Evolutionary conservation across 2,113 vertebrate genomes (phyloP).

Genomic region (Butorides virescens): DNA sequence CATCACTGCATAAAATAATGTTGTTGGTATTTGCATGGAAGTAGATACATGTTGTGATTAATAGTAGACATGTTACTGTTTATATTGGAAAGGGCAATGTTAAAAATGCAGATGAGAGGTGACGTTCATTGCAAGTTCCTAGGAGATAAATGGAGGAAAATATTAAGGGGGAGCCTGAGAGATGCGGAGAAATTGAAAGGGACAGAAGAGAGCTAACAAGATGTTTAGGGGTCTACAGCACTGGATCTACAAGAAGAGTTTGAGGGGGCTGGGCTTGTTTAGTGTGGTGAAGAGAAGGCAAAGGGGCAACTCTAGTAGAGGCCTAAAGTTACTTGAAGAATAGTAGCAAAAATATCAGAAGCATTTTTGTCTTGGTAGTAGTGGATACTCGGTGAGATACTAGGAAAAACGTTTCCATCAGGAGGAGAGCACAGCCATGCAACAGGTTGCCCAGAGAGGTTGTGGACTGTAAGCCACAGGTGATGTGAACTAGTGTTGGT

Average conservation of each 20-base stretch:
- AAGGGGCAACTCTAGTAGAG: not conserved
- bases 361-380: not conserved
- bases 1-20: not conserved
- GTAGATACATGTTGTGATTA: not conserved
- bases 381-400: fast-evolving
- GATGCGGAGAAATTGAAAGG: not conserved
- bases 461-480: not conserved
- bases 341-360: not conserved
- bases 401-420: not conserved
- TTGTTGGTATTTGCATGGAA: not conserved
- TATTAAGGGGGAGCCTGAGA: not conserved
- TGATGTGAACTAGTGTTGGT: not conserved
- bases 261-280: not conserved
- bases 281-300: not conserved
- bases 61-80: not conserved
- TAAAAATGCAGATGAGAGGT: not conserved
- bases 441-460: not conserved
- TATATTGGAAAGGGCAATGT: not conserved
- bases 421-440: not conserved
- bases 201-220: not conserved
- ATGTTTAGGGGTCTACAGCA: not conserved
- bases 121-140: not conserved
- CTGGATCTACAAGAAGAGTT: not conserved
- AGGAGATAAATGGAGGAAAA: not conserved
- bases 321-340: not conserved